Evolutionary conservation across 2,113 vertebrate genomes (phyloP).

Genomic region (Lophius piscatorius): DNA sequence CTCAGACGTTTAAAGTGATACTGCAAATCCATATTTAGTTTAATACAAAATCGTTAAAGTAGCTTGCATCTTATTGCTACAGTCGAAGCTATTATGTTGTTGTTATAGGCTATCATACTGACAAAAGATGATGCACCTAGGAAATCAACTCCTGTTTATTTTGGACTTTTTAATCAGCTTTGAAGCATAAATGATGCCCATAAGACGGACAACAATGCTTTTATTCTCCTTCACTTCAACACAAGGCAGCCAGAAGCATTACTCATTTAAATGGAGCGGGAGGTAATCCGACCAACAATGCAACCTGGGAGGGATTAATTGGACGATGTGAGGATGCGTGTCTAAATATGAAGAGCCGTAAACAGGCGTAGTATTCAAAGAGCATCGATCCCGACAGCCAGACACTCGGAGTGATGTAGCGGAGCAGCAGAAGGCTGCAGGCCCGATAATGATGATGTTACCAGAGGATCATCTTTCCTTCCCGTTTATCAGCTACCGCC

Average conservation of each 20-base stretch:
- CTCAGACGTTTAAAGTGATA: too few species aligned
- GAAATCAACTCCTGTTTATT: neutral
- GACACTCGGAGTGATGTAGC: conserved; percentile 44
- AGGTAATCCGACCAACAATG: conserved; percentile 35
- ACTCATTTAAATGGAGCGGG: conserved; percentile 12
- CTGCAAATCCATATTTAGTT: too few species aligned
- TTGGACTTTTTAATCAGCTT: conserved; percentile 12
- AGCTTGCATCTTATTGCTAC: too few species aligned
- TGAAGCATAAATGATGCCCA: neutral
- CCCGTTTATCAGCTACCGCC: conserved; percentile 70
- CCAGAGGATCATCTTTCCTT: conserved; percentile 74
- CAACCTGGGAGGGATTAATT: conserved; percentile 52
- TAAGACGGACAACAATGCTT: neutral
- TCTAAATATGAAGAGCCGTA: conserved; percentile 45
- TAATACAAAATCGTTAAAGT: too few species aligned
- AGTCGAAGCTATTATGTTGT: neutral
- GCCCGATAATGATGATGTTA: conserved; percentile 70
- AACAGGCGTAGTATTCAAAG: conserved; percentile 50
- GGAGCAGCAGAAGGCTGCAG: conserved; percentile 42
- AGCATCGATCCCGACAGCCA: conserved; percentile 49
- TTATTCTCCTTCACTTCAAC: conserved; percentile 15
- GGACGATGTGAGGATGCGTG: conserved; percentile 16
- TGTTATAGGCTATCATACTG: neutral
- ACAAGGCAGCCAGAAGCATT: conserved; percentile 8
- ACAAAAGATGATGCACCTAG: neutral